These are phyloP conservation scores for Coturnix japonica DNA, from an alignment of 2,113 vertebrate species.

Conservation along the genomic window DNA sequence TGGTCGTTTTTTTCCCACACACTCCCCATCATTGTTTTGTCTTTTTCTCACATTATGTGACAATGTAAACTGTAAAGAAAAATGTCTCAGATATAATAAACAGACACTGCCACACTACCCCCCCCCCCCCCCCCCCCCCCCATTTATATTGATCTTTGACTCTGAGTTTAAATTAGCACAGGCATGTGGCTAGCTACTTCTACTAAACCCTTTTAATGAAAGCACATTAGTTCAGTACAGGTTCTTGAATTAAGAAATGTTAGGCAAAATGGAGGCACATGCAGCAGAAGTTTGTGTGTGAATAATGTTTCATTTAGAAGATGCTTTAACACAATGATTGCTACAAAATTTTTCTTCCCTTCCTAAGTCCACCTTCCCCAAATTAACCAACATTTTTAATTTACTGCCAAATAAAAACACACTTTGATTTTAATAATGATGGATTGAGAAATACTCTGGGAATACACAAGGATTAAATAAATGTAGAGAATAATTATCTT, in stretches of 20 bases:
- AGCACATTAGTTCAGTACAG: neutral
- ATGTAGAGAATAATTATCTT: neutral
- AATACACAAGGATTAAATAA: neutral
- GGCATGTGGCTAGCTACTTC: neutral
- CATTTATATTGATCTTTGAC: neutral
- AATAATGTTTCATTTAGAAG: neutral
- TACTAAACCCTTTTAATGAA: neutral
- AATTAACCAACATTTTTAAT: neutral
- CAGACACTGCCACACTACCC: neutral
- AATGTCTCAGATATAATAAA: neutral
- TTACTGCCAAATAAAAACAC: neutral
- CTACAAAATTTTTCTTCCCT: neutral
- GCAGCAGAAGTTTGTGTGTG: neutral
- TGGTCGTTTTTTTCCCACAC: neutral
- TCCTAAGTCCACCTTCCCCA: neutral
- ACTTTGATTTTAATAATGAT: neutral
- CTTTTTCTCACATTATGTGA: neutral
- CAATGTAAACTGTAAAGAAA: neutral
- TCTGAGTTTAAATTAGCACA: neutral
- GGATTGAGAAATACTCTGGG: neutral
- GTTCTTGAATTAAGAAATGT: neutral
- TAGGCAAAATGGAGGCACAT: neutral
- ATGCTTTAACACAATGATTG: neutral
- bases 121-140: accelerated
- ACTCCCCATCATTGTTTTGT: neutral